Evolutionary conservation across 2,113 vertebrate species (phyloP), one percentile per base, ranked within the genome.

Genomic region (Setophaga kirtlandii): DNA sequence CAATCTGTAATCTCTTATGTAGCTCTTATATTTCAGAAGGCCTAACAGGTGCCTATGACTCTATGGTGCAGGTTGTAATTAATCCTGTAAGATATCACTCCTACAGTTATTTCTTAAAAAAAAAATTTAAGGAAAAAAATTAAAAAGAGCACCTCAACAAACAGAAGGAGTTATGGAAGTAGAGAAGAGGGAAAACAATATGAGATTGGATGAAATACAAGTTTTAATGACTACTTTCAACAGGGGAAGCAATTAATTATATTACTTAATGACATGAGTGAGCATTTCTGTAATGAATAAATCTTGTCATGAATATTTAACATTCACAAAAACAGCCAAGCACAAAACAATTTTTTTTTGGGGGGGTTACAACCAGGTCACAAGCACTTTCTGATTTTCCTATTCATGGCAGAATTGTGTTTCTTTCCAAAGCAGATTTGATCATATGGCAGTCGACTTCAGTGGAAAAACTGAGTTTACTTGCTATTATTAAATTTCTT

Each of bases 291-390:
- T 62, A 73, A 84, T 37, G 35, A 49, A 11, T 68, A 74, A 87
- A 93, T 82, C 33, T 84, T 56, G 62, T 31, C 42, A 89, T 91
- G 87, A 93, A 91, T 93, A 82, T 79, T 87, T 87, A 93, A 71
- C 27, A 68, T 33, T 28, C 35, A 82, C 8, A 49, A 41, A 71
- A 81, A 63, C 8, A 47, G 39, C 18, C 33, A 84, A 93, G 6
- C 33, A 25, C 7, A 84, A 81, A 87, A 11, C 14, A 90, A 35
- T 90, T 76, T 63, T 62, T 63, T 65, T 23, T 6, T 10, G 37
- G 37, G 11, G 37, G 11, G 37, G 24, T 89, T 83, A 30, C 20
- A 77, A 62, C 5, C 8, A 63, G 20, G 18, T 12, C n/a, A 83
- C 39, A 91, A 94, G 8, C 39, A 27, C 12, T 84, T 74, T 75